Percentiles rank a stretch among this genome's conserved stretches.
Evolutionary conservation across 2,113 vertebrate species (phyloP).

Genomic region (Gambusia holbrooki): DNA sequence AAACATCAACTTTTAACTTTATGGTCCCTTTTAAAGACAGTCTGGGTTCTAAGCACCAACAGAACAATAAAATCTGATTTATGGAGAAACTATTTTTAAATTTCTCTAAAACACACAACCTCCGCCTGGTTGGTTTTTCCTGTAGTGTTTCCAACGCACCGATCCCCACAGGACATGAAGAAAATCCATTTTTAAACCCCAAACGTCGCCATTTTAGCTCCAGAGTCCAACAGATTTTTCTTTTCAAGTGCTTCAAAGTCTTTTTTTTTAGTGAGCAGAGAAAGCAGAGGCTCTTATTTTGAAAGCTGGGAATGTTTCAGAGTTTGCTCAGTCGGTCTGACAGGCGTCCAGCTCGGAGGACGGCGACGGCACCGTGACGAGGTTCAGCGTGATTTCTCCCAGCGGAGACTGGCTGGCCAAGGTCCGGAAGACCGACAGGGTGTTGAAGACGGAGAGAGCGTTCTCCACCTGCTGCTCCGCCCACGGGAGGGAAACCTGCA

Average conservation of each 20-base stretch:
- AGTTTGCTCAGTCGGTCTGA: neutral
- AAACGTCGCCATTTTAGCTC: neutral
- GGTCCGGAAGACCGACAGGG: slow-evolving; percentile 67
- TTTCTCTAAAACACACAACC: neutral
- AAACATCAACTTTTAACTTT: neutral
- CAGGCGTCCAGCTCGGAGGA: neutral
- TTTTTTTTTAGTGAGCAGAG: neutral
- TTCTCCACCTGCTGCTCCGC: slow-evolving; percentile 70
- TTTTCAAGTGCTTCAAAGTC: neutral
- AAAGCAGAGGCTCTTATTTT: neutral
- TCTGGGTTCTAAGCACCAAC: neutral
- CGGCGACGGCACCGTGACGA: slow-evolving; percentile 55
- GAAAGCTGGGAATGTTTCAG: neutral
- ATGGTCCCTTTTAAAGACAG: neutral
- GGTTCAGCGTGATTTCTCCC: slow-evolving; percentile 78
- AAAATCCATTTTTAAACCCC: neutral
- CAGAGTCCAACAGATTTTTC: neutral
- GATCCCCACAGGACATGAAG: neutral
- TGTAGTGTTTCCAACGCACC: neutral
- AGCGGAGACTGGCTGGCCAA: slow-evolving; percentile 75
- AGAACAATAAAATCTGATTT: neutral
- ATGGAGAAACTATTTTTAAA: neutral
- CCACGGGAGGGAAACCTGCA: slow-evolving; percentile 77
- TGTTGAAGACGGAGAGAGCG: slow-evolving; percentile 46
- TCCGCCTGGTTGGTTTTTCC: neutral